A percentile compares a stretch with the other conserved stretches of the same genome.
Evolutionary conservation across 2,113 vertebrate species (phyloP).

Genomic region (Octodon degus): DNA sequence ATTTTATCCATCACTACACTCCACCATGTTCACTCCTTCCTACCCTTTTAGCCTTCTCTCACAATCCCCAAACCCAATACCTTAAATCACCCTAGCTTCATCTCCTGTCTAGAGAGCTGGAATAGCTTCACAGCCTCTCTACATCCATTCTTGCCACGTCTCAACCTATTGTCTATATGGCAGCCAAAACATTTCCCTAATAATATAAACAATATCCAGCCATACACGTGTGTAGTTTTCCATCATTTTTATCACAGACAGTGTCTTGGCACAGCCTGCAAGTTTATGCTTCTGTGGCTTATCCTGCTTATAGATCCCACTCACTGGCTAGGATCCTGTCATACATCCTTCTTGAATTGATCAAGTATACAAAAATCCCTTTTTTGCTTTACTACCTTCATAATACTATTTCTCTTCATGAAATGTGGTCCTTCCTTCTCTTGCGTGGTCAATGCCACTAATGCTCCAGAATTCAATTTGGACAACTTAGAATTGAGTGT

Average conservation of each 20-base stretch:
- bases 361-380: background rate
- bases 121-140: background rate
- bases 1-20: background rate
- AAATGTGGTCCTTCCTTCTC: background rate
- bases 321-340: background rate
- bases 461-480: background rate
- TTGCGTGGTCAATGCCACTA: background rate
- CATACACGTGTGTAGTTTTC: background rate
- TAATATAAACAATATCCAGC: slow-evolving; percentile 14
- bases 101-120: background rate
- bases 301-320: background rate
- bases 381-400: slow-evolving; percentile 3
- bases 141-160: background rate
- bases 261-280: background rate
- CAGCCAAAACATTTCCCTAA: slow-evolving; percentile 37
- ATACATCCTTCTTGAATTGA: background rate
- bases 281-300: background rate
- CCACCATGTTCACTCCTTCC: background rate
- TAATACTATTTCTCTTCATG: background rate
- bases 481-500: background rate
- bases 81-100: slow-evolving; percentile 11
- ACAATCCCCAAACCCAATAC: background rate
- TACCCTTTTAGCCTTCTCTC: background rate
- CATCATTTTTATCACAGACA: background rate
- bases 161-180: background rate